Evolutionary conservation across 2,113 vertebrate genomes (phyloP).

Genomic region (Sander lucioperca): DNA sequence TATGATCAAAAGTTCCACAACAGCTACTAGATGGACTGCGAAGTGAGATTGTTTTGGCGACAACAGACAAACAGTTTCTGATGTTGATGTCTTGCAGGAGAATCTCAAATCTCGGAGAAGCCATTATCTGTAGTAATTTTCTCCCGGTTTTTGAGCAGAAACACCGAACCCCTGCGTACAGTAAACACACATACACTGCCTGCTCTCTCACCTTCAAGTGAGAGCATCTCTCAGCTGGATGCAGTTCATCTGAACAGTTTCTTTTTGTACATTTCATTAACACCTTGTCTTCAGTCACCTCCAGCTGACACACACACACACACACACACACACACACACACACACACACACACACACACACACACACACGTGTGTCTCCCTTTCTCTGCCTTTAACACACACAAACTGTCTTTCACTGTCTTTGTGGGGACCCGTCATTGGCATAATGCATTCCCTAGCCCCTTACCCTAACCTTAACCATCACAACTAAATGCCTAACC

Average conservation of each 20-base stretch:
- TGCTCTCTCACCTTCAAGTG: constrained; percentile 12
- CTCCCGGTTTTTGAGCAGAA: not conserved
- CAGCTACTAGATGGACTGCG: not conserved
- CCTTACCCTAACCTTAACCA: too few relatives aligned
- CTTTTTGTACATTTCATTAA: constrained; percentile 61
- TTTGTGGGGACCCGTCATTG: too few relatives aligned
- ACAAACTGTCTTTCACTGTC: not conserved
- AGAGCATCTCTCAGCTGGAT: constrained; percentile 62
- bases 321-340: constrained; percentile 1
- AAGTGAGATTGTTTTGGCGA: not conserved
- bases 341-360: constrained; percentile 18
- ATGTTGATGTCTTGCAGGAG: not conserved
- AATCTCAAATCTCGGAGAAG: not conserved
- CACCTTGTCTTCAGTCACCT: constrained; percentile 61
- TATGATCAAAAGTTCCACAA: not conserved
- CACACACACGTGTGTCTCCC: too few relatives aligned
- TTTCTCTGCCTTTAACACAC: too few relatives aligned
- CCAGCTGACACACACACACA: constrained; percentile 54
- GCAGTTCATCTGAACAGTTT: constrained; percentile 42
- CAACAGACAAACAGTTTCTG: not conserved
- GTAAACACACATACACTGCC: not conserved
- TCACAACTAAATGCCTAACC: too few relatives aligned
- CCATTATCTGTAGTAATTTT: not conserved
- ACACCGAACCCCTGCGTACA: not conserved
- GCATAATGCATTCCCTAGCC: too few relatives aligned